Evolutionary conservation across 1,140 invertebrate genomes (phyloP).

Genomic region (Drosophila oshimai): DNA sequence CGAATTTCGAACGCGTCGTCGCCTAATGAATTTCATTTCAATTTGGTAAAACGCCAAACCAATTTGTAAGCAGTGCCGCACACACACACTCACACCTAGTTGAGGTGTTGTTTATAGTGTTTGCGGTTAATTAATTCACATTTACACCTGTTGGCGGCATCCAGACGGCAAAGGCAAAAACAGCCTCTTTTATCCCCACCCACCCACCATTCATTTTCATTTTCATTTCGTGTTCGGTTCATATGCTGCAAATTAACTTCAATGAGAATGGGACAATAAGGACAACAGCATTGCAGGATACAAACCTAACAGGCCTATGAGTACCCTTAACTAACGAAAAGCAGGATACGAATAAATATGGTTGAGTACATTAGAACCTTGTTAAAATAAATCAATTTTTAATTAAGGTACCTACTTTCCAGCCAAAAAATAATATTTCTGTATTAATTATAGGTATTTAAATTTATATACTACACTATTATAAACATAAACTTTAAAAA

Average conservation of each 20-base stretch:
- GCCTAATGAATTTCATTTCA: constrained; percentile 75
- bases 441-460: too few species aligned
- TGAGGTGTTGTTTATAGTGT: constrained; percentile 79
- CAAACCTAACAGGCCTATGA: neutral
- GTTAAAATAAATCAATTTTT: neutral
- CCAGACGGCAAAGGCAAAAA: constrained; percentile 42
- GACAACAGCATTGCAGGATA: constrained; percentile 2
- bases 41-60: constrained; percentile 65
- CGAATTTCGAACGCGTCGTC: constrained; percentile 1
- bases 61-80: constrained; percentile 59
- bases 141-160: constrained; percentile 77
- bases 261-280: constrained; percentile 18
- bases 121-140: constrained; percentile 82
- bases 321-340: neutral
- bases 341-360: neutral
- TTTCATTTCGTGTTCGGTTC: constrained; percentile 55
- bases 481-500: too few species aligned
- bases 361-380: too few species aligned
- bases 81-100: constrained; percentile 10
- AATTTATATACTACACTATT: too few species aligned
- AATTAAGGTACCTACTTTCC: too few species aligned
- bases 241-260: constrained; percentile 66
- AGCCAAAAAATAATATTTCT: too few species aligned
- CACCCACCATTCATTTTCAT: constrained; percentile 6
- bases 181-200: constrained; percentile 9